Base-by-base conservation (phyloP, 2,888 invertebrate genomes). In the Dasysyrphus albostriatus region DNA sequence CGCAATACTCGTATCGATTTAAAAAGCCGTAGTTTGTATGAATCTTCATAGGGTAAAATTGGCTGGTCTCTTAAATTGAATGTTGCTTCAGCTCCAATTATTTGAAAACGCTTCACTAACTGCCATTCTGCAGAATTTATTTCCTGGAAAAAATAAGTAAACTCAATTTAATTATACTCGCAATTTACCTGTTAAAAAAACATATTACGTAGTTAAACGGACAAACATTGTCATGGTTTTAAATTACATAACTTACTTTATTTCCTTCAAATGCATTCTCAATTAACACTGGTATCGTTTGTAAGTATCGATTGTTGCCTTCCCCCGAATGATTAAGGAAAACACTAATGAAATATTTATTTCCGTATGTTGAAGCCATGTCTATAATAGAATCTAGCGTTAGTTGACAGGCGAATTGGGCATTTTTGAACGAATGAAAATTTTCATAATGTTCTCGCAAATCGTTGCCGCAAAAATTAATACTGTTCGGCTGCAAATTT, bases 71-170 rank as follows among this genome's bases (percentile, higher is more conserved):
- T 32, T 54, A 14, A 10, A 8, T 65, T 49, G 37, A 34, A 51
- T 29, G 32, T 29, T 44, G 88, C 78, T 16, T 90, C 88, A 72
- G 93, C 94, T 89, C 96, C 96, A 63, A 95, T 93, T 8, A 96
- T 89, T 91, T 96, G 96, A 91, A 96, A 95, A 81, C 96, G 93
- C 88, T 95, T 93, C 0, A 95, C 94, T 42, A 96, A 91, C 89
- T 95, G 94, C 95, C 95, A 96, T 58, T 94, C 93, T 42, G 93
- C 93, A 56, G 51, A 5, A n/a, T 83, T 75, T 3, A 49, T 9
- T 7, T 91, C 93, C 94, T 94, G 88, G 44, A 90, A 90, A 74
- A 29, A 51, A 32, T 16, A 39, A 12, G 39, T 12, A 4, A 12
- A 3, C 3, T 12, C 2, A 12, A 39, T 39, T 24, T 24, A 24